Evolutionary conservation across 2,888 invertebrate genomes (phyloP), one percentile per base, ranked within the genome.

Genomic region (Nemapogon koenigi): DNA sequence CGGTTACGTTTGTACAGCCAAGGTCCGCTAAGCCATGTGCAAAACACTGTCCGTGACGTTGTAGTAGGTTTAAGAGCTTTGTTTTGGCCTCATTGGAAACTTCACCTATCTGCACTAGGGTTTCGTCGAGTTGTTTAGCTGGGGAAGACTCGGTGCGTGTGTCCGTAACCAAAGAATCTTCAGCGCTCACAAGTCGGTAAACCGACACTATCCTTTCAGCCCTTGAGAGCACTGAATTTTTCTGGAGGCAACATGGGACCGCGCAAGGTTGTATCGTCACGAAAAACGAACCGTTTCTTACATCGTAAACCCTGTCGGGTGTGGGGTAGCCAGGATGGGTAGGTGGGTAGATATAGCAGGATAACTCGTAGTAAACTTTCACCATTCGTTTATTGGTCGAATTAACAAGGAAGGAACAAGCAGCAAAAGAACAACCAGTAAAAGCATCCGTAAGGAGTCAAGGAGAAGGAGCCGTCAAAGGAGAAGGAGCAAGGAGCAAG

Each of bases 1-100:
- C 45, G 0, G 45, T 40, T 0, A 28, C 37, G 27, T 46, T 41
- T 0, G 44, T 46, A 16, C 44, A 47, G 1, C 50, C 49, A 25
- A 49, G 31, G 1, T 45, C 44, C 1, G 31, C 15, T 2, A 48
- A 28, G 8, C 13, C 13, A 2, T 4, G 15, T 0, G 49, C 47
- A 38, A 49, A 51, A 43, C 49, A 49, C 7, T 49, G 40, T 26
- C 39, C 11, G 11, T 44, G 44, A 4, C 4, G 3, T 10, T 17
- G 10, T 18, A 33, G n/a, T 16, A 4, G 16, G 19, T n/a, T 27
- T 15, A n/a, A 47, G 14, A 11, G 46, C 16, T 1, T 40, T 15
- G 1, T 27, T n/a, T 31, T 31, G 3, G 15, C 14, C 3, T 15
- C 30, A 1, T 30, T 26, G 1, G 32, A 35, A 1, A 11, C 2